Evolutionary conservation across 2,113 vertebrate species (phyloP), one percentile per base, ranked within the genome.

Genomic region (Erythrocebus patas): DNA sequence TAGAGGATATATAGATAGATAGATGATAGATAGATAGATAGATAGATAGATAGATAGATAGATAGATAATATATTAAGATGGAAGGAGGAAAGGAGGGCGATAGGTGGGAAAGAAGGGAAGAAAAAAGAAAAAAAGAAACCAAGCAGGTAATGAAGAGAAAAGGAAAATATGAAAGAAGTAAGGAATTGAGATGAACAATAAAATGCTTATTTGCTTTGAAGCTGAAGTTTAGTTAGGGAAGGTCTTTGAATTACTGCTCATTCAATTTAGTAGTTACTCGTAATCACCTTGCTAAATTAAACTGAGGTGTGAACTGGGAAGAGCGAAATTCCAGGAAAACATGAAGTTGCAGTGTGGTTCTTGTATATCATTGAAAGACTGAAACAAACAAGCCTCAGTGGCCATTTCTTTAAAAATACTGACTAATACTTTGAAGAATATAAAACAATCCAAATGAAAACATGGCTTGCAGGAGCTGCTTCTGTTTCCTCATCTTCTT

Each of bases 261-360:
- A 8, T 45, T 72, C n/a, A 70, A 3, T 40, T 81, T 48, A 9
- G n/a, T 85, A 73, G 6, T 80, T 75, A 43, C 17, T 32, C 50
- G 38, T 92, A 32, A 81, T 92, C 16, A 92, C 73, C 79, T 96
- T 45, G 17, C 75, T 61, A 89, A 48, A 93, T 85, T 93, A 96
- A 96, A 43, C 25, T 6, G 48, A 45, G 27, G 10, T 13, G 23
- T 38, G 27, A 79, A 52, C 50, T 8, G 50, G 43, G 40, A 82
- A 96, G n/a, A 90, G 40, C 38, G 80, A 87, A 91, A 35, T 30
- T 75, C 80, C 22, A 8, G 72, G 75, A 55, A 91, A 61, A 45
- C 1, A 80, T 4, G 0, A 78, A 48, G 10, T 73, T 48, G 3
- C 7, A 6, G 5, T 35, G 20, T n/a, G 55, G 4, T n/a, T 68